Evolutionary conservation across 2,797 vertebrate genomes (phyloP).

Genomic region (Morus bassanus): DNA sequence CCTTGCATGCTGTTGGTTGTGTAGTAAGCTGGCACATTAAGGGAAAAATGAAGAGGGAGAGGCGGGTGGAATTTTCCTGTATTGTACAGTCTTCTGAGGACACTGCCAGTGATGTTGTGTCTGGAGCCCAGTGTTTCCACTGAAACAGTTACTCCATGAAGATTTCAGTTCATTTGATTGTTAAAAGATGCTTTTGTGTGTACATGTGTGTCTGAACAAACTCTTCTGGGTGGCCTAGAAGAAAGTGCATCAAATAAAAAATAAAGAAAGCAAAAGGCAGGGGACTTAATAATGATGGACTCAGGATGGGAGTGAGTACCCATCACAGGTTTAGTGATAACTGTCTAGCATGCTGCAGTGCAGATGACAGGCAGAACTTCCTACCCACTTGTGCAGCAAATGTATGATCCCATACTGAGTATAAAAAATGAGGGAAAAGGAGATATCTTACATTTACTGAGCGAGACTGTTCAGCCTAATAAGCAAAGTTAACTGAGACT

Average conservation of each 20-base stretch:
- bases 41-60: neutral
- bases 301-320: neutral
- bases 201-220: neutral
- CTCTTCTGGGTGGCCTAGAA: neutral
- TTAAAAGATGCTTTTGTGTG: neutral
- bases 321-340: neutral
- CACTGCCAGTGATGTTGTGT: neutral
- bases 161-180: neutral
- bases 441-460: neutral
- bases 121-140: neutral
- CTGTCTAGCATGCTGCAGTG: neutral
- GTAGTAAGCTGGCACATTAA: neutral
- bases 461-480: neutral
- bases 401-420: neutral
- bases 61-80: neutral
- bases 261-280: neutral
- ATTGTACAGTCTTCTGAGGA: neutral
- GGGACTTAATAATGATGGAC: neutral
- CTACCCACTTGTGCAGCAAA: neutral
- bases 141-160: neutral
- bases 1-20: neutral
- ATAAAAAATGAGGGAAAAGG: neutral
- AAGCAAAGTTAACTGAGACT: slow-evolving; percentile 34
- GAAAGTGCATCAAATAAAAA: neutral
- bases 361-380: neutral